Conservation (phyloP, 2,113 vertebrate species). For the Halichoerus grypus region DNA sequence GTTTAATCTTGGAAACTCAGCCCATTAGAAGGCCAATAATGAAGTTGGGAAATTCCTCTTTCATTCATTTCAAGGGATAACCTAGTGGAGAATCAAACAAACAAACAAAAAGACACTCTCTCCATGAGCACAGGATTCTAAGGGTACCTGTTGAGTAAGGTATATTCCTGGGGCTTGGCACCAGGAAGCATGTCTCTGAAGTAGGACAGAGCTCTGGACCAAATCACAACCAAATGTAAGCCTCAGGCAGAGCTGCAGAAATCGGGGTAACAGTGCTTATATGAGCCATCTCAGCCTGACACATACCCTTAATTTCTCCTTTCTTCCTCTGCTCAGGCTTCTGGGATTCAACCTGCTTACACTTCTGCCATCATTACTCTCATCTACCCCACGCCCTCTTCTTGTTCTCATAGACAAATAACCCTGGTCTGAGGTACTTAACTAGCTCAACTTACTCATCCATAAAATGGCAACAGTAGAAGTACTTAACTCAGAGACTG, state of each 20-base stretch:
- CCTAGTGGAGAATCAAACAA: background rate
- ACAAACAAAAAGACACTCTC: background rate
- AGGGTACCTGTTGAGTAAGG: background rate
- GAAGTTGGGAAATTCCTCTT: slow-evolving; percentile 5
- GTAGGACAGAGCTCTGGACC: background rate
- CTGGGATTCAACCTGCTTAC: background rate
- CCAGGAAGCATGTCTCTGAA: background rate
- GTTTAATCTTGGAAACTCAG: background rate
- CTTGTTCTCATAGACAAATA: slow-evolving; percentile 15
- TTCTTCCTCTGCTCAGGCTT: background rate
- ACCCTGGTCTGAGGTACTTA: background rate
- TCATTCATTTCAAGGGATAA: background rate
- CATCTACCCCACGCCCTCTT: background rate
- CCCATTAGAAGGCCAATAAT: background rate
- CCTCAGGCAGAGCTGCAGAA: background rate
- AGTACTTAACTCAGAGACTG: background rate
- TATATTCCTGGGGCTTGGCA: background rate
- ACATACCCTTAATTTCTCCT: background rate
- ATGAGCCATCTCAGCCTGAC: background rate
- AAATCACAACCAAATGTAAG: background rate
- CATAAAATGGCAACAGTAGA: background rate
- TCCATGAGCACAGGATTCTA: background rate
- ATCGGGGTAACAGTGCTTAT: background rate
- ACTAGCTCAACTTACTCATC: background rate
- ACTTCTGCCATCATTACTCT: background rate